Percentiles rank a stretch among this genome's conserved stretches.
phyloP scores from a whole-genome alignment of 2,888 invertebrate species.

The Latrodectus elegans region DNA sequence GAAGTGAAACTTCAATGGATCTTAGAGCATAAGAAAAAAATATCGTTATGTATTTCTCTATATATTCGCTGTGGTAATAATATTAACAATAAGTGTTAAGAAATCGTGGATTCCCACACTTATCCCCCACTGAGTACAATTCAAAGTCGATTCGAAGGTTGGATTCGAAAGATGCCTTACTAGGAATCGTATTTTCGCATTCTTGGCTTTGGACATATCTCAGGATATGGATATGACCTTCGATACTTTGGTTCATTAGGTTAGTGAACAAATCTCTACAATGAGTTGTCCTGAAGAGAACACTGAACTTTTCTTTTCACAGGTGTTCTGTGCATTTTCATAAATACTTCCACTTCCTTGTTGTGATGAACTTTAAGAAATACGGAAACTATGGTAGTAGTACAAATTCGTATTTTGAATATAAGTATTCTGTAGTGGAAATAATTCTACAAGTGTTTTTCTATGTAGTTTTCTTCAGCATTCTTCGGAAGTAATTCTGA shows the following conservation, averaged over 20 bases:
- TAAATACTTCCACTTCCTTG: slow-evolving; percentile 2
- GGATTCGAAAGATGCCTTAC: slow-evolving; percentile 3
- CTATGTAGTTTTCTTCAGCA: too few relatives aligned
- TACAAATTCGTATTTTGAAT: background rate
- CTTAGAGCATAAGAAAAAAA: background rate
- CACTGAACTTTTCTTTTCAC: slow-evolving; percentile 14
- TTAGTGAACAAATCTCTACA: slow-evolving; percentile 52
- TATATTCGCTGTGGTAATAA: slow-evolving; percentile 33
- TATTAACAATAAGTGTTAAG: slow-evolving; percentile 43
- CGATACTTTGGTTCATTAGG: slow-evolving; percentile 62
- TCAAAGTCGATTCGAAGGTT: slow-evolving; percentile 2
- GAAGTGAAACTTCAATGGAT: background rate
- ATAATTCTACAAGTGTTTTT: too few relatives aligned
- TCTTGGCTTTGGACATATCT: slow-evolving; percentile 33
- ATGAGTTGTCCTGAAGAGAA: slow-evolving; percentile 14
- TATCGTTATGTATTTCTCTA: slow-evolving; percentile 54
- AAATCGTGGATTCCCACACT: slow-evolving; percentile 54
- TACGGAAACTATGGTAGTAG: slow-evolving; percentile 4
- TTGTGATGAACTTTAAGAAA: background rate
- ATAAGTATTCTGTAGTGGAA: too few relatives aligned
- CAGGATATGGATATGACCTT: slow-evolving; percentile 68
- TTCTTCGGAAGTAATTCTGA: too few relatives aligned
- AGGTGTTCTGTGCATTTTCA: slow-evolving; percentile 14
- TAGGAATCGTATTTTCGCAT: slow-evolving; percentile 28
- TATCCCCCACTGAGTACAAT: slow-evolving; percentile 29